phyloP scores from a whole-genome alignment of 2,797 vertebrate genomes.

The Pipistrellus pipistrellus region DNA sequence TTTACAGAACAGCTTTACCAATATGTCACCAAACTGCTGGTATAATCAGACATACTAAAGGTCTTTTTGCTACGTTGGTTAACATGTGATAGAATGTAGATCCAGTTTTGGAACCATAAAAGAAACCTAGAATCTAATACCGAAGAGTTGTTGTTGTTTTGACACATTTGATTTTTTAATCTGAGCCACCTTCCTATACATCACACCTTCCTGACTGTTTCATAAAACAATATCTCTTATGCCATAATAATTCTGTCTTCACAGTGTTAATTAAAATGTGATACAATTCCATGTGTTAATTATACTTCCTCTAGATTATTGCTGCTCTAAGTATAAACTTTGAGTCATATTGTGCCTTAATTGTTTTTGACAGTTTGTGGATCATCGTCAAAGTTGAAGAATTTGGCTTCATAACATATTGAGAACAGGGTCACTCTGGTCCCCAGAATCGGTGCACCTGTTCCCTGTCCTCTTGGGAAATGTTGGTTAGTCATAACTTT shows the following conservation, averaged over 20 bases:
- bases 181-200: conserved; percentile 15
- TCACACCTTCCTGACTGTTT: not conserved
- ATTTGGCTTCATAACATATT: conserved; percentile 22
- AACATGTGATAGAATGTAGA: not conserved
- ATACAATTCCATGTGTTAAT: conserved; percentile 6
- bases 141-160: not conserved
- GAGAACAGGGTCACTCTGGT: not conserved
- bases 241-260: conserved; percentile 55
- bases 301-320: conserved; percentile 33
- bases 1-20: conserved; percentile 94
- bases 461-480: not conserved
- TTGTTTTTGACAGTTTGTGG: conserved; percentile 46
- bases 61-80: not conserved
- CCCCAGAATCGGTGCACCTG: not conserved
- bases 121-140: conserved; percentile 3
- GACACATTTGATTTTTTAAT: not conserved
- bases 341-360: conserved; percentile 45
- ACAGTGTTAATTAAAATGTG: not conserved
- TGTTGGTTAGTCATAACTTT: not conserved
- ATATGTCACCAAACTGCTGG: conserved; percentile 91
- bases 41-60: conserved; percentile 82
- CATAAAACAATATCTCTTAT: not conserved
- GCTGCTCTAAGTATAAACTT: conserved; percentile 32
- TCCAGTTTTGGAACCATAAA: conserved; percentile 22
- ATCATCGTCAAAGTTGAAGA: conserved; percentile 8